Percentiles rank a stretch among this genome's conserved stretches.
Conservation (phyloP, 2,888 invertebrate species). For the Serrognathus titanus region DNA sequence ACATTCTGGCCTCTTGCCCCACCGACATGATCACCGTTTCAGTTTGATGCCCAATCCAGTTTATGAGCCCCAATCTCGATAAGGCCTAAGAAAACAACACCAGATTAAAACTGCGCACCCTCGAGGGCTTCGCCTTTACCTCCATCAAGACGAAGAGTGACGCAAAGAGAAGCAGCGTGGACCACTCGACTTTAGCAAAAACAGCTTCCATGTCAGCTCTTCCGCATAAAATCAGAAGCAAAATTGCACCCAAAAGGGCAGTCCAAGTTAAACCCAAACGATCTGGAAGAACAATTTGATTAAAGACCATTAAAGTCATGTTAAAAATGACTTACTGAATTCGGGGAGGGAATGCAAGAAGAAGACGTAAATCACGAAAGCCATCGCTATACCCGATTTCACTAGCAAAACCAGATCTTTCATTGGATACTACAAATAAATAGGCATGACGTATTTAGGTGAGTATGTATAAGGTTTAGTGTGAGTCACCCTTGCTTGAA, state of each 20-base stretch:
- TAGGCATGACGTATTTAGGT: not conserved
- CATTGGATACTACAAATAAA: conserved; percentile 70
- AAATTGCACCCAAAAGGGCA: conserved; percentile 75
- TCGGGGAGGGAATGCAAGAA: conserved; percentile 80
- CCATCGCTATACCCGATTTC: conserved; percentile 70
- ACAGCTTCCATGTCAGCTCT: conserved; percentile 78
- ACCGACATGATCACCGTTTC: conserved; percentile 66
- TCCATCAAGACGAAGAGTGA: conserved; percentile 89
- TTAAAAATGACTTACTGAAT: conserved; percentile 56
- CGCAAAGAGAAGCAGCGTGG: conserved; percentile 85
- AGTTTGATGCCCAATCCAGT: conserved; percentile 66
- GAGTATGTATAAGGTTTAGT: too few species aligned
- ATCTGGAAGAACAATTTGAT: conserved; percentile 43
- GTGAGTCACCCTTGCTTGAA: conserved; percentile 55
- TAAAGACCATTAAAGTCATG: not conserved
- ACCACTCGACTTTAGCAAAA: conserved; percentile 85
- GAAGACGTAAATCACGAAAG: conserved; percentile 75
- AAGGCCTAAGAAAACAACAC: conserved; percentile 59
- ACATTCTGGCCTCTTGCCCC: conserved; percentile 62
- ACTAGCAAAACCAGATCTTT: conserved; percentile 69
- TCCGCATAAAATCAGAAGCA: conserved; percentile 76
- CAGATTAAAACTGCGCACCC: not conserved
- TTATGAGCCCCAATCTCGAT: conserved; percentile 74
- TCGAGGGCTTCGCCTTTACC: conserved; percentile 45
- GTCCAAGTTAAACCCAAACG: conserved; percentile 82